These are phyloP conservation scores for Emydocephalus ijimae DNA, from an alignment of 2,113 vertebrate genomes.

Conservation along the genomic window DNA sequence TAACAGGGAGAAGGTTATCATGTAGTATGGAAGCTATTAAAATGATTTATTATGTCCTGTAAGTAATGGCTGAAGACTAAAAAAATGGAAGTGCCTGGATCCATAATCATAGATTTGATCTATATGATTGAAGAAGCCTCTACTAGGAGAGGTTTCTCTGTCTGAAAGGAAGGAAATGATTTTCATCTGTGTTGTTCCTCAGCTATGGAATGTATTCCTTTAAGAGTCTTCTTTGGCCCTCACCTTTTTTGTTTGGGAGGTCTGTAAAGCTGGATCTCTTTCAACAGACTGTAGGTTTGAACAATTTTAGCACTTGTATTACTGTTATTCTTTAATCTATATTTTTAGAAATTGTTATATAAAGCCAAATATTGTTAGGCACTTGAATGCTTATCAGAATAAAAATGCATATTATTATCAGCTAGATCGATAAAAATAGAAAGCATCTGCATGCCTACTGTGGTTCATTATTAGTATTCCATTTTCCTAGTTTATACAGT, in stretches of 20 bases:
- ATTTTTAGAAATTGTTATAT: neutral
- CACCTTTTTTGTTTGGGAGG: neutral
- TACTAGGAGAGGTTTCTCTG: neutral
- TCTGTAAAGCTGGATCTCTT: neutral
- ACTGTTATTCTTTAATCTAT: neutral
- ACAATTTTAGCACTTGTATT: neutral
- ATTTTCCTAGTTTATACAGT: neutral
- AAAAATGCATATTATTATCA: neutral
- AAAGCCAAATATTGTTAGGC: neutral
- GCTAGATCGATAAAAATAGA: neutral
- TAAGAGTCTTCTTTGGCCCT: neutral
- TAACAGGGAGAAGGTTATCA: neutral
- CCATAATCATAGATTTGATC: neutral
- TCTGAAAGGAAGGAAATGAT: neutral
- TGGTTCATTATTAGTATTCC: neutral
- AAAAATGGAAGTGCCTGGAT: neutral
- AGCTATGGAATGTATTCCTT: neutral
- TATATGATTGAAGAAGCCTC: neutral
- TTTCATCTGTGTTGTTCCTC: neutral
- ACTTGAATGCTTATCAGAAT: neutral
- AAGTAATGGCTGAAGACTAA: neutral
- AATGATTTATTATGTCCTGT: neutral
- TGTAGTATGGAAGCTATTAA: neutral
- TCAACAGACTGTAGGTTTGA: neutral
- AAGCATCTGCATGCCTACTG: neutral